phyloP scores from a whole-genome alignment of 2,888 invertebrate species.

The Campoplex nolae region DNA sequence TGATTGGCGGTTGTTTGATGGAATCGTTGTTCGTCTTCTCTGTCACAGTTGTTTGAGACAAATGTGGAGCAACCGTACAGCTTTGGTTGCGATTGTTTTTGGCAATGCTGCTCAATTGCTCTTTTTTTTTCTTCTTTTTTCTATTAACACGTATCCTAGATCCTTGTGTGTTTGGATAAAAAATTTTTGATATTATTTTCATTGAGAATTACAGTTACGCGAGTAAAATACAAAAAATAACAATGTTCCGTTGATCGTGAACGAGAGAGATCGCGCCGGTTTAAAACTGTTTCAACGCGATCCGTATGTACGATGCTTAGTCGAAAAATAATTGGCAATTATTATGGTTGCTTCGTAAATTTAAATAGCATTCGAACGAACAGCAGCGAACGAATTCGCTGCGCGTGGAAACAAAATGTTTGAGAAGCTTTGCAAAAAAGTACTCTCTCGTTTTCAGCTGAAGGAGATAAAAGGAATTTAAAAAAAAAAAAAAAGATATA shows the following conservation, averaged over 20 bases:
- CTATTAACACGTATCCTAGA: no score
- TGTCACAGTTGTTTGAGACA: not conserved
- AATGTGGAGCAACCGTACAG: not conserved
- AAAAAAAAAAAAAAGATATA: not conserved
- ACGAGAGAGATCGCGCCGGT: not conserved
- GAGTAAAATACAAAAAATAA: not conserved
- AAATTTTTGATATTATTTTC: not conserved
- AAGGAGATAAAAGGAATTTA: not conserved
- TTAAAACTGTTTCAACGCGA: not conserved
- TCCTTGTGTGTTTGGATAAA: not conserved
- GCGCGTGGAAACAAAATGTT: not conserved
- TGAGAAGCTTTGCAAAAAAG: not conserved
- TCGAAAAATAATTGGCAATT: not conserved
- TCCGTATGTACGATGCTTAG: not conserved
- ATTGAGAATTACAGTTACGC: not conserved
- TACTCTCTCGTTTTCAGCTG: not conserved
- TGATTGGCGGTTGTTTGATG: not conserved
- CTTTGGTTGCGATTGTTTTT: not conserved
- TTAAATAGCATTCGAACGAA: not conserved
- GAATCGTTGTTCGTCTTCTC: not conserved
- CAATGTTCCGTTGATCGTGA: not conserved
- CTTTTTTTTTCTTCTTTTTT: not conserved
- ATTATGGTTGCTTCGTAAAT: not conserved
- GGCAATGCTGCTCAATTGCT: not conserved
- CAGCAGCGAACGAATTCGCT: not conserved